Evolutionary conservation across 2,113 vertebrate genomes (phyloP).

Genomic region (Protobothrops flavoviridis): DNA sequence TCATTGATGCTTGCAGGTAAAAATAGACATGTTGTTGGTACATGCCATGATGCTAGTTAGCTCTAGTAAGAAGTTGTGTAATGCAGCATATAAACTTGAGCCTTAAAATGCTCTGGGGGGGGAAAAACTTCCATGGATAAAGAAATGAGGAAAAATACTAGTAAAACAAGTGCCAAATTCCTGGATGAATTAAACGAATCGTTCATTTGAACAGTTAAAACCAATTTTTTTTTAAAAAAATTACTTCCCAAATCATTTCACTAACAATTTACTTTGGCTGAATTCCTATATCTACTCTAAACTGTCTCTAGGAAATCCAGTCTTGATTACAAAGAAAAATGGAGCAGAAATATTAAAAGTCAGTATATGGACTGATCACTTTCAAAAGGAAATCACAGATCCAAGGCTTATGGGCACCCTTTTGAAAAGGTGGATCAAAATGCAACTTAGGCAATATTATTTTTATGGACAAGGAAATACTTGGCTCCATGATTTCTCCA

Average conservation of each 20-base stretch:
- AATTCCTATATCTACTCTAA: background rate
- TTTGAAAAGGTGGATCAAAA: constrained; percentile 12
- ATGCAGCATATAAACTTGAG: background rate
- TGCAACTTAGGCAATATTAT: background rate
- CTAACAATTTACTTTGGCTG: background rate
- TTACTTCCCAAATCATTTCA: background rate
- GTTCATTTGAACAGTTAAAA: background rate
- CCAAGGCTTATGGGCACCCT: background rate
- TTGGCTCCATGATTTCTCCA: background rate
- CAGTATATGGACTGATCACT: background rate
- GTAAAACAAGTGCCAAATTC: background rate
- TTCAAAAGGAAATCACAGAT: constrained; percentile 1
- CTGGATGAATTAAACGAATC: background rate
- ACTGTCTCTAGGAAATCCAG: background rate
- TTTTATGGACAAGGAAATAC: background rate
- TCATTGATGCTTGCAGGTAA: constrained; percentile 67
- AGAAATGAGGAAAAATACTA: background rate
- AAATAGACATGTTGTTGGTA: constrained; percentile 54
- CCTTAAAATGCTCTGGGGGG: background rate
- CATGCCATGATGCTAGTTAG: constrained; percentile 43
- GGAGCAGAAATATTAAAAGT: background rate
- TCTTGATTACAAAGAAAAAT: background rate
- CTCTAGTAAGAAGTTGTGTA: constrained; percentile 15
- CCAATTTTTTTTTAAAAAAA: background rate
- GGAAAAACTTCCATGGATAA: background rate